Conservation (phyloP, 2,888 invertebrate species). For the Arge pagana region DNA sequence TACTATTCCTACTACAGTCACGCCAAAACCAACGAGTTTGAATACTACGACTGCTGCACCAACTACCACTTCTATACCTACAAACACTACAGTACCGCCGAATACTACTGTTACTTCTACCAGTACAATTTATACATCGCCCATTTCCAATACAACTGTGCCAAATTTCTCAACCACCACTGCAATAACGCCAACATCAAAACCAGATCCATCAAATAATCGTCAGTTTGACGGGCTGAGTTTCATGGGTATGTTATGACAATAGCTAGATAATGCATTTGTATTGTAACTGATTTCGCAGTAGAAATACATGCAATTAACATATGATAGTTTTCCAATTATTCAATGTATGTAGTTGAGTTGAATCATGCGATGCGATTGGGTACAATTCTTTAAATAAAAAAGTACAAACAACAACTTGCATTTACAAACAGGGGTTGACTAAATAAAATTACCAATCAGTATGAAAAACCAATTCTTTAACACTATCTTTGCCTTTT, state of each 20-base stretch:
- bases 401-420: too few species aligned
- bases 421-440: too few species aligned
- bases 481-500: too few species aligned
- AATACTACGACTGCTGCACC: neutral
- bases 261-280: too few species aligned
- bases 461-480: too few species aligned
- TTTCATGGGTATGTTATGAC: constrained; percentile 19
- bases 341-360: neutral
- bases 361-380: too few species aligned
- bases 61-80: neutral
- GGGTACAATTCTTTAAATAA: too few species aligned
- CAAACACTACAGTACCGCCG: neutral
- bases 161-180: neutral
- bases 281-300: neutral
- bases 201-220: neutral
- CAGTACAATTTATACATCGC: too few species aligned
- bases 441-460: too few species aligned
- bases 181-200: neutral
- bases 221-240: constrained; percentile 14
- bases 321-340: neutral
- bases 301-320: neutral
- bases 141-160: too few species aligned
- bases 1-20: neutral
- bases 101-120: neutral
- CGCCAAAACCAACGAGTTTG: neutral